Evolutionary conservation across 2,888 invertebrate species (phyloP).

Genomic region (Allygus modestus): DNA sequence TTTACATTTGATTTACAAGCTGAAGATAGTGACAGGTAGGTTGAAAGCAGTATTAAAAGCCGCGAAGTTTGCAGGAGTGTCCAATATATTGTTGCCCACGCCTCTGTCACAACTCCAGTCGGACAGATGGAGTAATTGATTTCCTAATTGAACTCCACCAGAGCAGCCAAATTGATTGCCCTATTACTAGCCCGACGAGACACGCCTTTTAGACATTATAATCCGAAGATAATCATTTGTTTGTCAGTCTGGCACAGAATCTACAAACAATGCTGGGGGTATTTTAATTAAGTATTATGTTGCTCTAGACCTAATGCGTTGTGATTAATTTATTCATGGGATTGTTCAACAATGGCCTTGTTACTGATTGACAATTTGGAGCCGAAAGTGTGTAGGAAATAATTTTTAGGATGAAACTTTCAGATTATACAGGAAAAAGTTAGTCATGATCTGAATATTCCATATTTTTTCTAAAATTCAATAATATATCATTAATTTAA

Average conservation of each 20-base stretch:
- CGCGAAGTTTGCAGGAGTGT: conserved; percentile 5
- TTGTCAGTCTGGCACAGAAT: conserved; percentile 4
- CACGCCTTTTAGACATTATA: conserved; percentile 31
- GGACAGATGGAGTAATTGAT: conserved; percentile 36
- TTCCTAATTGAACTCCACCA: conserved; percentile 28
- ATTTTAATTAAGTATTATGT: conserved; percentile 39
- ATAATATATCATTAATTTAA: no score
- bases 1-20: no score
- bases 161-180: conserved; percentile 15
- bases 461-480: no score
- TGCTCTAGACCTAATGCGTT: background rate
- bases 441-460: no score
- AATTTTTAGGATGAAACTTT: no score
- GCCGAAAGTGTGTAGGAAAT: no score
- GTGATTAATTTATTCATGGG: conserved; percentile 25
- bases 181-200: background rate
- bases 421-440: no score
- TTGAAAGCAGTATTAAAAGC: background rate
- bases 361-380: background rate
- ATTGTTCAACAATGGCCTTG: background rate
- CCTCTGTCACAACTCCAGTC: background rate
- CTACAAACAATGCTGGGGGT: conserved; percentile 33
- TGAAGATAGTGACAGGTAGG: no score
- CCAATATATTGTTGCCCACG: background rate
- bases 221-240: conserved; percentile 21